These are phyloP conservation scores for Xenopus borealis DNA, from an alignment of 2,113 vertebrate species.

Conservation along the genomic window DNA sequence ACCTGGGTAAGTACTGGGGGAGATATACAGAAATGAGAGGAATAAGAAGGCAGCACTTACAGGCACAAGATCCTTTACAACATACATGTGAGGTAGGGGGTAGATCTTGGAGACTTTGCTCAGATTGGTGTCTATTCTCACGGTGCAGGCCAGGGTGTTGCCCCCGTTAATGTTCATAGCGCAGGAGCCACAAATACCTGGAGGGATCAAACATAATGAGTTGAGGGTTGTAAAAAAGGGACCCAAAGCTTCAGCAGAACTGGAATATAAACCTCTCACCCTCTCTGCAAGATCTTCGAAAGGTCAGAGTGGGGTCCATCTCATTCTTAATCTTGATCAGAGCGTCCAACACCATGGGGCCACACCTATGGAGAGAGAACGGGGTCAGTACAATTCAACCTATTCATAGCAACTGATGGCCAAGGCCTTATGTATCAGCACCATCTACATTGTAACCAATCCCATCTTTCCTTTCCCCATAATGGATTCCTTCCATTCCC, in stretches of 20 bases:
- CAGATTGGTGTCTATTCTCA: constrained; percentile 78
- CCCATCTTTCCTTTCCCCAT: too few relatives aligned
- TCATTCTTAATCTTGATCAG: constrained; percentile 98
- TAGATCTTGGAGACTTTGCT: constrained; percentile 84
- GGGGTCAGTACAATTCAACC: too few relatives aligned
- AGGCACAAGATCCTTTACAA: constrained; percentile 93
- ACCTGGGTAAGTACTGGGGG: too few relatives aligned
- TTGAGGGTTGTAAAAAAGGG: neutral
- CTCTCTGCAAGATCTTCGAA: constrained; percentile 93
- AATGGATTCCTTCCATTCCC: too few relatives aligned
- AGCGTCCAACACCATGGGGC: constrained; percentile 92
- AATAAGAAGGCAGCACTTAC: constrained; percentile 65
- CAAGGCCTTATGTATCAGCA: too few relatives aligned
- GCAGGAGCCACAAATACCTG: constrained; percentile 95
- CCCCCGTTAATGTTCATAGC: constrained; percentile 95
- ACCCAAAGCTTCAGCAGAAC: neutral
- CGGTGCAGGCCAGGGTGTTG: constrained; percentile 89
- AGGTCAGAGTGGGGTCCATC: constrained; percentile 87
- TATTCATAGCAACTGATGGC: too few relatives aligned
- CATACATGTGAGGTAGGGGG: constrained; percentile 89
- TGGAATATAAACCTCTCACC: constrained; percentile 60
- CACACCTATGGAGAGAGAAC: constrained; percentile 69
- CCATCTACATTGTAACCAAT: too few relatives aligned
- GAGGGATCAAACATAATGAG: neutral
- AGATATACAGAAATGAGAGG: too few relatives aligned